Conservation (phyloP, 2,113 vertebrate genomes). For the Gymnorhina tibicen region DNA sequence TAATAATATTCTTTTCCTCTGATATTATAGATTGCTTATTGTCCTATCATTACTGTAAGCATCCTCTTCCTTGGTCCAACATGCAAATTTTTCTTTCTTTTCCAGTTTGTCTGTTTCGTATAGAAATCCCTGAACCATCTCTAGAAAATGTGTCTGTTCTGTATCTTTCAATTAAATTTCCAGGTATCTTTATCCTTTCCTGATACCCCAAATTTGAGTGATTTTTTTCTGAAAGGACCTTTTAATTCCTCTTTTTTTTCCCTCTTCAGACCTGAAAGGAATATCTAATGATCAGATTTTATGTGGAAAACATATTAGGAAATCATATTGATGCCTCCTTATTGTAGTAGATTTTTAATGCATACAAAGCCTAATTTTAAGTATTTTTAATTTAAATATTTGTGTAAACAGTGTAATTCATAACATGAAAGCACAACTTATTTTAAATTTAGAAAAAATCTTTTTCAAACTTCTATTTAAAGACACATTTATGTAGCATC, state of each 20-base stretch:
- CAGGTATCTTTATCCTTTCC: background rate
- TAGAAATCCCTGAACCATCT: background rate
- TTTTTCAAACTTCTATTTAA: background rate
- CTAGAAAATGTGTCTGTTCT: background rate
- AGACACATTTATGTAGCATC: background rate
- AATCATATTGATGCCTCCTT: background rate
- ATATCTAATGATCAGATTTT: background rate
- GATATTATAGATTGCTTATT: background rate
- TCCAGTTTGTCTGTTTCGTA: background rate
- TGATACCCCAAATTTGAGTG: fast-evolving
- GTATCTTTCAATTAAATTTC: background rate
- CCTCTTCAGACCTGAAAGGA: background rate
- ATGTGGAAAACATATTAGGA: background rate
- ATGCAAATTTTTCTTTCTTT: background rate
- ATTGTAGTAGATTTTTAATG: background rate
- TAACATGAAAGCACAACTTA: background rate
- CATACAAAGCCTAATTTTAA: background rate
- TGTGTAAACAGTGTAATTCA: background rate
- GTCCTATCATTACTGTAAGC: background rate
- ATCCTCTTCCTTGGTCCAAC: background rate
- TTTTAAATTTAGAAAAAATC: background rate
- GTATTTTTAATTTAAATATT: background rate
- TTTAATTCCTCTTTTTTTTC: background rate
- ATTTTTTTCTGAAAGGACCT: background rate
- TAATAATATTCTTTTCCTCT: background rate